Evolutionary conservation across 2,113 vertebrate genomes (phyloP).

Genomic region (Tachysurus vachellii): DNA sequence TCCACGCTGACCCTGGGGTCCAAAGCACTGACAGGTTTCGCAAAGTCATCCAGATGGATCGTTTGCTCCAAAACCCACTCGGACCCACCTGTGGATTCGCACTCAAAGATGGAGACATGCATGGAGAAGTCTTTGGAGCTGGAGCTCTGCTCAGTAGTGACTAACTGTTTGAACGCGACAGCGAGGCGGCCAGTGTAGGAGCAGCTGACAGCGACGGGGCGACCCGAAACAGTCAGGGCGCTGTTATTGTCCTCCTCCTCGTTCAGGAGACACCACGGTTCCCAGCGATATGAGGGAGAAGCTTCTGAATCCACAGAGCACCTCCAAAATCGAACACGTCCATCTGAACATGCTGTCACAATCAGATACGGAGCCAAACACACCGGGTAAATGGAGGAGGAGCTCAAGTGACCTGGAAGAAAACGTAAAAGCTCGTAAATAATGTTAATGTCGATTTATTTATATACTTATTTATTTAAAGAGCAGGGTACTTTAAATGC

Average conservation of each 20-base stretch:
- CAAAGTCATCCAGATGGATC: slow-evolving; percentile 90
- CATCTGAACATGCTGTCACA: slow-evolving; percentile 96
- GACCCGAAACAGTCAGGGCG: slow-evolving; percentile 84
- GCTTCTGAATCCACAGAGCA: slow-evolving; percentile 78
- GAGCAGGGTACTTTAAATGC: background rate
- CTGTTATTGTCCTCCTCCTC: slow-evolving; percentile 93
- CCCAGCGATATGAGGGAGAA: slow-evolving; percentile 82
- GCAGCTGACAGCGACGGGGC: slow-evolving; percentile 95
- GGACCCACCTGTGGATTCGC: slow-evolving; percentile 96
- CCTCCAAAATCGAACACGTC: slow-evolving; percentile 92
- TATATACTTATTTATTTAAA: background rate
- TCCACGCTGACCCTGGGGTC: slow-evolving; percentile 93
- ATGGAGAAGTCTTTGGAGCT: slow-evolving; percentile 91
- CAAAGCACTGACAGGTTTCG: slow-evolving; percentile 83
- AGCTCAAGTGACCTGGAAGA: slow-evolving; percentile 90
- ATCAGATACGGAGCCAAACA: slow-evolving; percentile 96
- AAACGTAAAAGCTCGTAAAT: too few species aligned
- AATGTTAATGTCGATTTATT: background rate
- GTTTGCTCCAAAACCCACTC: slow-evolving; percentile 98
- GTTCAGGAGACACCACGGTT: slow-evolving; percentile 92
- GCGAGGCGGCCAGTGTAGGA: slow-evolving; percentile 95
- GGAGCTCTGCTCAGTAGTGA: slow-evolving; percentile 72
- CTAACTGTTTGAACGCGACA: slow-evolving; percentile 89
- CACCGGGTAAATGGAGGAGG: slow-evolving; percentile 97
- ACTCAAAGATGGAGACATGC: slow-evolving; percentile 98